Base-by-base conservation (phyloP, 2,113 vertebrate genomes). In the Entelurus aequoreus region DNA sequence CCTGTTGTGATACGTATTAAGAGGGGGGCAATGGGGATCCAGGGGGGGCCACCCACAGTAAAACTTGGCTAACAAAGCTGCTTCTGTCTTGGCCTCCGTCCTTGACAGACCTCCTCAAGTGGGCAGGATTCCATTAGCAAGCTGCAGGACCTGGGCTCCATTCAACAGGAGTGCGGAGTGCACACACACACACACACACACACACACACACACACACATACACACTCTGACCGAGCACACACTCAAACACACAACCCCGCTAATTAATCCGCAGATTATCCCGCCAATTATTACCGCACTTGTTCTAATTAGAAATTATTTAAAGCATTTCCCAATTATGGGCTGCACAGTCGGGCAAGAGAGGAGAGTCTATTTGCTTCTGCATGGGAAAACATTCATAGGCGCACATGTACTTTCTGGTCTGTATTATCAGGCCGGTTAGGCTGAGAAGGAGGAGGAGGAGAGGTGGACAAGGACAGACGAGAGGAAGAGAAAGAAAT, bases 221-320 rank as follows among this genome's bases (percentile, higher is more conserved):
- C 84, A 28, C 28, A 28, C 28, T 28, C 42, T 89, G 86, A 84
- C 79, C 64, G 74, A 86, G 80, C 86, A 87, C 88, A 87, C 86
- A 90, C 69, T 63, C 88, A 83, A 89, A 88, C 83, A 88, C 86
- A 90, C 86, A 89, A 79, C 87, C 90, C 90, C 66, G 82, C 92
- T 94, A 94, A 94, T 94, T 94, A 94, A 92, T 93, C 88, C 91
- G 92, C 91, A 94, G 93, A 93, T 94, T 92, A 93, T 89, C 67
- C 83, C 91, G 91, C 91, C 93, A 92, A 94, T 94, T 93, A 94
- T 90, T 89, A 91, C 87, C 86, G 85, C 89, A 93, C 94, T 92
- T 91, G 90, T 89, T 88, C 93, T 94, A 94, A 93, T 95, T 93
- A 94, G 86, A 92, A 92, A 92, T 88, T 90, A 90, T 92, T 92